Evolutionary conservation across 2,888 invertebrate species (phyloP).

Genomic region (Cephus runcator): DNA sequence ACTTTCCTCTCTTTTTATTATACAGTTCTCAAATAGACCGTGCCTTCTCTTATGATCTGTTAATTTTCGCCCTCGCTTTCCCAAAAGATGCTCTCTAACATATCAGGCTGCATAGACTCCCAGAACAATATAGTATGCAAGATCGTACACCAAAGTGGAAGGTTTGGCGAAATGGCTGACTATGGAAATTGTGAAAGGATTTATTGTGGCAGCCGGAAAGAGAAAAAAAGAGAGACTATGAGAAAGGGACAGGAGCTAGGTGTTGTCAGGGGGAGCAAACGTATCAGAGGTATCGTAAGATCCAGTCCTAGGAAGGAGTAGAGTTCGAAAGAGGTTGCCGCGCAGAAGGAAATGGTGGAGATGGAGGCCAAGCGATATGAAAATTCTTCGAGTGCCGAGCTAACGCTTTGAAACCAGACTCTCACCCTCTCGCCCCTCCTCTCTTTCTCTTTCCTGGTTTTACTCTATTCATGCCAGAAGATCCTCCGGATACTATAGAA

Average conservation of each 20-base stretch:
- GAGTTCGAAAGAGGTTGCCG: not conserved
- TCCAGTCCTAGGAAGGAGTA: not conserved
- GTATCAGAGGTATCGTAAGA: not conserved
- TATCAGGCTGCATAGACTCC: not conserved
- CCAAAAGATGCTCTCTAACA: not conserved
- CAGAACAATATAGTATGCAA: not conserved
- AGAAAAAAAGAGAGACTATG: not conserved
- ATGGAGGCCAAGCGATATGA: slow-evolving; percentile 17
- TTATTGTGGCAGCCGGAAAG: not conserved
- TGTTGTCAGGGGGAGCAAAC: not conserved
- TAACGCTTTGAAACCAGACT: slow-evolving; percentile 17
- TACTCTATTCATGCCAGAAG: not conserved
- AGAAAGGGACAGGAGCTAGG: not conserved
- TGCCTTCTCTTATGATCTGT: not conserved
- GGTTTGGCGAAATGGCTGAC: not conserved
- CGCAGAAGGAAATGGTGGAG: not conserved
- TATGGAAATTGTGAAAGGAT: not conserved
- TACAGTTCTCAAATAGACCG: not conserved
- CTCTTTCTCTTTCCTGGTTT: not conserved
- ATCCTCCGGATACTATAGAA: not conserved
- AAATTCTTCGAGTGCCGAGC: slow-evolving; percentile 19
- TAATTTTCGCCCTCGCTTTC: not conserved
- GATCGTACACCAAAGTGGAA: not conserved
- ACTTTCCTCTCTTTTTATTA: not conserved
- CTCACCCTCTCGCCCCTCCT: slow-evolving; percentile 6